Base-by-base conservation (phyloP, 2,888 invertebrate genomes). In the Melipona beecheii region DNA sequence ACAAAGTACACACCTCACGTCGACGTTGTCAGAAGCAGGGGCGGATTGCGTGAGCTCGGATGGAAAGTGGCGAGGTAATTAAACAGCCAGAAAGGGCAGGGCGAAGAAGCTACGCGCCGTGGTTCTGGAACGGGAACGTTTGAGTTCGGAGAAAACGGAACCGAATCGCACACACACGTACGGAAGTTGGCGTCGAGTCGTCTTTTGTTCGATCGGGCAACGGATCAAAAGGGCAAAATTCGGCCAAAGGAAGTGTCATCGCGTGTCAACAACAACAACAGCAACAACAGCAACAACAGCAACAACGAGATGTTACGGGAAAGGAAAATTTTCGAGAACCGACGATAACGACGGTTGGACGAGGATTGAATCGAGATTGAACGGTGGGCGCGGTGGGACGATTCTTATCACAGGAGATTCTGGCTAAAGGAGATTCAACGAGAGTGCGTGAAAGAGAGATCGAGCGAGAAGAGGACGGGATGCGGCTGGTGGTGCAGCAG, bases 401-500 rank as follows among this genome's bases (percentile, higher is more conserved):
- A 9, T n/a, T 11, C 15, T 24, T 13, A 13, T 5, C 13, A 13
- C 4, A 31, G 31, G 3, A n/a, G n/a, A n/a, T n/a, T n/a, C 31
- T 31, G 31, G 31, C 31, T 31, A 31, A 31, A 31, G 3, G 31
- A 31, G 31, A 31, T 3, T 31, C 31, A 3, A 31, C 31, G 31
- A 31, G 31, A 31, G 31, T 3, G 13, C 9, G 24, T 13, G 4
- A 24, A 13, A 4, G 24, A 4, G 24, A 4, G 43, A 43, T 43
- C 43, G 43, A 9, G 36, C 3, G 31, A 31, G 31, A 31, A 31
- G 31, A 31, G 36, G 36, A 36, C 9, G 36, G 0, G 19, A 92
- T 93, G 92, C 87, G 87, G 81, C 81, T 90, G 65, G 73, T 90
- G 65, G 73, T 90, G 50, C 81, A 91, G 60, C 88, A 90, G 19